Evolutionary conservation across 2,797 vertebrate species (phyloP).

Genomic region (Mormyrops attenuatus): DNA sequence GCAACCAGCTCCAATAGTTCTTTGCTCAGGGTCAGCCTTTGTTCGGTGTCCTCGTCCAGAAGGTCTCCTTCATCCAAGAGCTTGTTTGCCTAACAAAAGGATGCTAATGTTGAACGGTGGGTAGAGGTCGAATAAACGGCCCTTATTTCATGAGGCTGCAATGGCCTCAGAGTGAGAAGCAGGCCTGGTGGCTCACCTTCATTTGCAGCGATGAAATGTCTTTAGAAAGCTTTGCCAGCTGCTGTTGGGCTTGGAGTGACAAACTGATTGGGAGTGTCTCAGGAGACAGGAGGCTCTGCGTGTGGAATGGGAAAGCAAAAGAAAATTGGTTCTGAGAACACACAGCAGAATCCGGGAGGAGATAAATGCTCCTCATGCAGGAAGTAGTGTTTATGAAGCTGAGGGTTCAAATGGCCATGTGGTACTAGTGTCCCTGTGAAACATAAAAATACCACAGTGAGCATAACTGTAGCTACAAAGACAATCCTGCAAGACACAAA

Average conservation of each 20-base stretch:
- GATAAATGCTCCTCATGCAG: not conserved
- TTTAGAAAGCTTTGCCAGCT: conserved; percentile 48
- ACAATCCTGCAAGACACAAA: not conserved
- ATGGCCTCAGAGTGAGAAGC: not conserved
- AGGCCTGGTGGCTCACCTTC: conserved; percentile 53
- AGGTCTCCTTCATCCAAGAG: conserved; percentile 47
- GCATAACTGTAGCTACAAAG: not conserved
- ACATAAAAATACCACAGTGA: not conserved
- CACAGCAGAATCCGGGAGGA: not conserved
- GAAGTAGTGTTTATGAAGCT: not conserved
- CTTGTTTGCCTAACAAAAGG: conserved; percentile 51
- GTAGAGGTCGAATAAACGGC: not conserved
- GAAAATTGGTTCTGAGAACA: not conserved
- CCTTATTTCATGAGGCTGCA: not conserved
- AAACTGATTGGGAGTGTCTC: conserved; percentile 39
- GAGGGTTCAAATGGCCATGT: not conserved
- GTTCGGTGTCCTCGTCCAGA: conserved; percentile 48
- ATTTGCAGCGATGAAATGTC: conserved; percentile 55
- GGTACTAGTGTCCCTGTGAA: not conserved
- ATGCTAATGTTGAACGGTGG: not conserved
- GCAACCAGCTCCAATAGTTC: conserved; percentile 57
- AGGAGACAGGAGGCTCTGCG: conserved; percentile 22
- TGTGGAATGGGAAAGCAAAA: not conserved
- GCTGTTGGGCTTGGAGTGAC: conserved; percentile 46
- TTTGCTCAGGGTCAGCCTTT: conserved; percentile 54